These are phyloP conservation scores for Halictus ligatus DNA, from an alignment of 2,888 invertebrate genomes.

Conservation along the genomic window DNA sequence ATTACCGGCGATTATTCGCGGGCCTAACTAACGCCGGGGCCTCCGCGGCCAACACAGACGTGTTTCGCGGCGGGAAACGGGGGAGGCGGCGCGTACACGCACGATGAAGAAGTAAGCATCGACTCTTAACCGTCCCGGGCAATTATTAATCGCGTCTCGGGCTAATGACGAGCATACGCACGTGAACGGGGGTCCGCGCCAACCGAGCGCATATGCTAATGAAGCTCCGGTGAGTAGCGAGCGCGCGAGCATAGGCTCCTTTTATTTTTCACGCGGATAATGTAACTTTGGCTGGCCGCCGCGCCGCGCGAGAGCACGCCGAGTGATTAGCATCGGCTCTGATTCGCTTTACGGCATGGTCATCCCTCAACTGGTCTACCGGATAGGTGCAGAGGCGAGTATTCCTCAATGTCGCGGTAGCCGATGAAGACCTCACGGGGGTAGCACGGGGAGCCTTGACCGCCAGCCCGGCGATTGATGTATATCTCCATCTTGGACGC, in stretches of 20 bases:
- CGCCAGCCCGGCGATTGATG: slow-evolving; percentile 62
- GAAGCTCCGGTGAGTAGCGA: slow-evolving; percentile 63
- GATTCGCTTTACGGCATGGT: slow-evolving; percentile 60
- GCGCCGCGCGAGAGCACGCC: slow-evolving; percentile 40
- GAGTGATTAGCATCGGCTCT: slow-evolving; percentile 75
- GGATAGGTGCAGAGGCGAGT: slow-evolving; percentile 73
- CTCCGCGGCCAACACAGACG: background rate
- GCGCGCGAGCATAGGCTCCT: slow-evolving; percentile 21
- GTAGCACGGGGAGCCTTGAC: slow-evolving; percentile 61
- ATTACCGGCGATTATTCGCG: slow-evolving; percentile 66
- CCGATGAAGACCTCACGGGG: slow-evolving; percentile 79
- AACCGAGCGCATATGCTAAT: slow-evolving; percentile 71
- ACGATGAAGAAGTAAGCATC: slow-evolving; percentile 73
- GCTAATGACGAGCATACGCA: slow-evolving; percentile 71
- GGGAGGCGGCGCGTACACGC: slow-evolving; percentile 45
- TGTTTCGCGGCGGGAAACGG: slow-evolving; percentile 24
- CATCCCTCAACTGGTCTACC: slow-evolving; percentile 59
- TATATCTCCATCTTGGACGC: slow-evolving; percentile 62
- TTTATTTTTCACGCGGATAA: slow-evolving; percentile 72
- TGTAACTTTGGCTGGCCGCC: slow-evolving; percentile 70
- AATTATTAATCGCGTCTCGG: slow-evolving; percentile 74
- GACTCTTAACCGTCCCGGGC: slow-evolving; percentile 68
- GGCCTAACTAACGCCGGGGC: slow-evolving; percentile 32
- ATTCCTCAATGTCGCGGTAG: slow-evolving; percentile 81
- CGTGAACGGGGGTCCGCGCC: slow-evolving; percentile 28